Percentiles rank a stretch among this genome's conserved stretches.
These are phyloP conservation scores for Agrochola macilenta DNA, from an alignment of 2,888 invertebrate genomes.

Conservation along the genomic window DNA sequence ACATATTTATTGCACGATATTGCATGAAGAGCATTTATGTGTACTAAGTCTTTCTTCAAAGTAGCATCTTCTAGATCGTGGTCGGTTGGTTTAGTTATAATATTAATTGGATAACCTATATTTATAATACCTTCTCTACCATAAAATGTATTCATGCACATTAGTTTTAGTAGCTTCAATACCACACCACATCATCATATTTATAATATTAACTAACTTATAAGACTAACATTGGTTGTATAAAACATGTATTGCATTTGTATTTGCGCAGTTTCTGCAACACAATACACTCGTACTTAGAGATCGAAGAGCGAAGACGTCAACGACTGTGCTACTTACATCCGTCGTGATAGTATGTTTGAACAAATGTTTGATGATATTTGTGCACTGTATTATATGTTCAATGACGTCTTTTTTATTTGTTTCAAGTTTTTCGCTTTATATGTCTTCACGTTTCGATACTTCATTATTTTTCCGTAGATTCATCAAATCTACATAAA, in stretches of 20 bases:
- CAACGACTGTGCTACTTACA: conserved; percentile 84
- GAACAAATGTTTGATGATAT: conserved; percentile 72
- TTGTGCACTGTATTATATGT: conserved; percentile 83
- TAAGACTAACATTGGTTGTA: conserved; percentile 71
- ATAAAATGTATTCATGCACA: conserved; percentile 57
- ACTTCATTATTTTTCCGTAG: conserved; percentile 21
- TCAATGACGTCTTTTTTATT: conserved; percentile 67
- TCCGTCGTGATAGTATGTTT: conserved; percentile 86
- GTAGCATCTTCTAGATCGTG: conserved; percentile 41
- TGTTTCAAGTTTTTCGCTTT: conserved; percentile 50
- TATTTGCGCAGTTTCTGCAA: conserved; percentile 88
- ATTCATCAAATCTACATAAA: conserved; percentile 12
- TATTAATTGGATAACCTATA: conserved; percentile 17
- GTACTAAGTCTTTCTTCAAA: conserved; percentile 25
- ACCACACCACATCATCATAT: conserved; percentile 49
- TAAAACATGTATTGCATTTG: conserved; percentile 76
- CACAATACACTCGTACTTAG: conserved; percentile 90
- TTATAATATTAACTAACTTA: conserved; percentile 47
- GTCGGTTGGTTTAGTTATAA: conserved; percentile 38
- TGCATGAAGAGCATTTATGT: conserved; percentile 49
- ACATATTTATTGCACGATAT: conserved; percentile 62
- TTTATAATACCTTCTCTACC: conserved; percentile 17
- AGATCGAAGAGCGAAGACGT: conserved; percentile 84
- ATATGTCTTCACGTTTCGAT: conserved; percentile 51
- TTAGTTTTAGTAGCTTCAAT: conserved; percentile 50